phyloP scores from a whole-genome alignment of 2,797 vertebrate species.

The Coreius guichenoti region DNA sequence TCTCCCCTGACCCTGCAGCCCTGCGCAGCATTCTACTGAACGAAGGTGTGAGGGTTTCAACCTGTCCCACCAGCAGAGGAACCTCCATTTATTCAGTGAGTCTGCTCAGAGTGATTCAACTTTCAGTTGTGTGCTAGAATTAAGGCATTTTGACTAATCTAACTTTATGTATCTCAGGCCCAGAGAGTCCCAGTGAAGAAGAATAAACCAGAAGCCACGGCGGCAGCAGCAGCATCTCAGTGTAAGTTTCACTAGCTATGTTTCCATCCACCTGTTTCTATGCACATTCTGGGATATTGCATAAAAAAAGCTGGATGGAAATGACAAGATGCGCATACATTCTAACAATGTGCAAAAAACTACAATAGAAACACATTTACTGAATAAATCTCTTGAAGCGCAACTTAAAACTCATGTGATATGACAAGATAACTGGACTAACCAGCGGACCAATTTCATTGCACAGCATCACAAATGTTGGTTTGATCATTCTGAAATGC shows the following conservation, averaged over 20 bases:
- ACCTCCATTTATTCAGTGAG: conserved; percentile 64
- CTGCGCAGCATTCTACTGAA: conserved; percentile 62
- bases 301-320: background rate
- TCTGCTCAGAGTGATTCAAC: background rate
- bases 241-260: conserved; percentile 51
- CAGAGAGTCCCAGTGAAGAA: conserved; percentile 77
- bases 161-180: conserved; percentile 65
- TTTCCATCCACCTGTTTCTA: background rate
- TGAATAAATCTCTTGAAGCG: too few relatives aligned
- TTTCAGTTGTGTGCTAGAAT: background rate
- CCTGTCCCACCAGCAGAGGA: conserved; percentile 50
- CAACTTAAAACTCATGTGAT: too few relatives aligned
- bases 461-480: background rate
- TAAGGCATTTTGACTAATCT: background rate
- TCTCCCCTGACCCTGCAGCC: conserved; percentile 63
- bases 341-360: too few relatives aligned
- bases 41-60: conserved; percentile 56
- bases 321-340: background rate
- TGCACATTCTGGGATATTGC: background rate
- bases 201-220: conserved; percentile 50
- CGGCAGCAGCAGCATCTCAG: conserved; percentile 12
- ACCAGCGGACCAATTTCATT: background rate
- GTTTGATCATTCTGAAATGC: too few relatives aligned
- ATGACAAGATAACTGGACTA: background rate
- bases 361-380: too few relatives aligned